These are phyloP conservation scores for Apis cerana DNA, from an alignment of 1,140 invertebrate genomes.

Conservation along the genomic window DNA sequence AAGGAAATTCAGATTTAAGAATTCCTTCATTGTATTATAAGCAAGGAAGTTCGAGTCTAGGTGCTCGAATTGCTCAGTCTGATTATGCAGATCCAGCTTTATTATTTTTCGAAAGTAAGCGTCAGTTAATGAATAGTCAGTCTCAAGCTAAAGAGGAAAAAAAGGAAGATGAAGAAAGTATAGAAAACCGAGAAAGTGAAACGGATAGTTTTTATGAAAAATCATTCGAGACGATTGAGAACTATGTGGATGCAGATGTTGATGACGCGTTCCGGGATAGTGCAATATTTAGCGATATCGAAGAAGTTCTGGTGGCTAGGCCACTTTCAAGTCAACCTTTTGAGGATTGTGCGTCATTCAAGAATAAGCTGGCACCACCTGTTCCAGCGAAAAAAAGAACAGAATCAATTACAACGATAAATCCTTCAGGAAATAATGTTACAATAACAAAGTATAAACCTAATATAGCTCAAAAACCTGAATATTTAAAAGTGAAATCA, in stretches of 20 bases:
- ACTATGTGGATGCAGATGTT: slow-evolving; percentile 77
- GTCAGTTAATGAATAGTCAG: slow-evolving; percentile 9
- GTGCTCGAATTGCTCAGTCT: slow-evolving; percentile 92
- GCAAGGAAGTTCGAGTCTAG: slow-evolving; percentile 90
- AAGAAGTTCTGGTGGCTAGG: slow-evolving; percentile 75
- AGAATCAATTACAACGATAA: background rate
- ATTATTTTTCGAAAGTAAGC: slow-evolving; percentile 81
- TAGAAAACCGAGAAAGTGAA: slow-evolving; percentile 73
- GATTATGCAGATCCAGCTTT: slow-evolving; percentile 91
- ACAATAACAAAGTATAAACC: slow-evolving; percentile 52
- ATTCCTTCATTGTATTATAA: slow-evolving; percentile 82
- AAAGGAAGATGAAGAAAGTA: slow-evolving; percentile 39
- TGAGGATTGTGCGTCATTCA: slow-evolving; percentile 40
- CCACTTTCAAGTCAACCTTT: background rate
- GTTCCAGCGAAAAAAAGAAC: slow-evolving; percentile 72
- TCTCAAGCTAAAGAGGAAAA: slow-evolving; percentile 21
- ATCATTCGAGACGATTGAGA: slow-evolving; percentile 89
- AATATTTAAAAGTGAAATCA: slow-evolving; percentile 63
- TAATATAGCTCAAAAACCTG: slow-evolving; percentile 70
- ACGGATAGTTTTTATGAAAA: slow-evolving; percentile 88
- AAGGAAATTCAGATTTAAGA: slow-evolving; percentile 38
- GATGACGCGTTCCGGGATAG: slow-evolving; percentile 90
- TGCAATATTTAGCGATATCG: slow-evolving; percentile 91
- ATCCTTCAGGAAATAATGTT: background rate
- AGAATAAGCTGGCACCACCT: slow-evolving; percentile 73